These are phyloP conservation scores for Serripes groenlandicus DNA, from an alignment of 2,888 invertebrate genomes.

Conservation along the genomic window DNA sequence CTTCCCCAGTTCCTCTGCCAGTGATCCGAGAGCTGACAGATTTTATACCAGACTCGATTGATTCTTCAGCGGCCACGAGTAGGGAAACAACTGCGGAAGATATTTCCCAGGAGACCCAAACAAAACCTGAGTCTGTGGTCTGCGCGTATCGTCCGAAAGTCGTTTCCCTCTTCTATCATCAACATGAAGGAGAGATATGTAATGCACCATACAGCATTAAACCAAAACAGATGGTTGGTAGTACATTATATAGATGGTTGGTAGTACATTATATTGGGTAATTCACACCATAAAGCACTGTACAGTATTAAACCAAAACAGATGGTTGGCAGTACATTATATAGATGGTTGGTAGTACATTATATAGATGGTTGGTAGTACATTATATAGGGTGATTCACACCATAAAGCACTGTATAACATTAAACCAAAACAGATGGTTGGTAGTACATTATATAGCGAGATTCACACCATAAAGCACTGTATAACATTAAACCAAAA, in stretches of 20 bases:
- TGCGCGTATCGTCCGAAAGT: conserved; percentile 68
- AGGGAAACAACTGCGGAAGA: conserved; percentile 56
- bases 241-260: too few relatives aligned
- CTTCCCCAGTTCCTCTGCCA: not conserved
- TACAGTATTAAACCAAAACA: conserved; percentile 80
- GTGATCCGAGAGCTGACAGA: conserved; percentile 74
- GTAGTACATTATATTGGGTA: too few relatives aligned
- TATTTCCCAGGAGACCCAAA: not conserved
- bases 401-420: conserved; percentile 74
- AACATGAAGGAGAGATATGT: conserved; percentile 76
- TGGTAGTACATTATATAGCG: too few relatives aligned
- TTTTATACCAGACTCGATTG: conserved; percentile 79
- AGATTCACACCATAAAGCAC: too few relatives aligned
- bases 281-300: conserved; percentile 70
- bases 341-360: too few relatives aligned
- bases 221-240: conserved; percentile 80
- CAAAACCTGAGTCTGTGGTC: conserved; percentile 11
- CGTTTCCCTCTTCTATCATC: conserved; percentile 75
- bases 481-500: conserved; percentile 77
- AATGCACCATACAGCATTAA: conserved; percentile 76
- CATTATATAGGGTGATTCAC: too few relatives aligned
- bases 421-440: conserved; percentile 82
- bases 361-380: too few relatives aligned
- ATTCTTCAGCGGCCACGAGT: conserved; percentile 72
- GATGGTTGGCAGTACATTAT: conserved; percentile 75